These are phyloP conservation scores for Tragelaphus eurycerus DNA, from an alignment of 2,797 vertebrate genomes.

Conservation along the genomic window DNA sequence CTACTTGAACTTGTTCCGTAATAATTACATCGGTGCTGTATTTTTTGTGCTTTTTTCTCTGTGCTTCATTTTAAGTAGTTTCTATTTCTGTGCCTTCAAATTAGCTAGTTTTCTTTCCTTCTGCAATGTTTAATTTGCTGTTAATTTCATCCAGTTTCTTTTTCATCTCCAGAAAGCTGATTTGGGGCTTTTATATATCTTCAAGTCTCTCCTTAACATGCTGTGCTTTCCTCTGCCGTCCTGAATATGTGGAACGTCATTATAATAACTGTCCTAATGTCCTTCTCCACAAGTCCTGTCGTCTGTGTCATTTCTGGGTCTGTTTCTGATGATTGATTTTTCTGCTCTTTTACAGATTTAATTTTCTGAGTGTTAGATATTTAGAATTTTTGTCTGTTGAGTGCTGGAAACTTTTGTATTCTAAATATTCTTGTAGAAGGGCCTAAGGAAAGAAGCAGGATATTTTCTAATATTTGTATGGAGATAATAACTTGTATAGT, in stretches of 20 bases:
- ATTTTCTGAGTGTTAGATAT: background rate
- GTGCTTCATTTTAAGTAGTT: background rate
- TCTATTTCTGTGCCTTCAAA: background rate
- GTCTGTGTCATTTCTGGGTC: background rate
- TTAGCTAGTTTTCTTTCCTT: background rate
- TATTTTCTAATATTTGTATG: conserved; percentile 12
- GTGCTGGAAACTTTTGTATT: background rate
- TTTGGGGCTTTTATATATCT: background rate
- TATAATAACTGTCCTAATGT: background rate
- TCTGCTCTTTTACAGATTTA: background rate
- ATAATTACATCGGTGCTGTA: background rate
- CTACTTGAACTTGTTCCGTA: background rate
- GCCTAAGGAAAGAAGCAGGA: background rate
- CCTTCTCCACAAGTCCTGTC: background rate
- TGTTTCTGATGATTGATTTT: background rate
- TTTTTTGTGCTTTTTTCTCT: background rate
- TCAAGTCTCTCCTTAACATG: background rate
- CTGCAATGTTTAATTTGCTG: background rate
- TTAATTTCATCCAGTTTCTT: background rate
- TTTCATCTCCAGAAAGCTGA: background rate
- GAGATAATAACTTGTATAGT: background rate
- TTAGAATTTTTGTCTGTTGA: background rate
- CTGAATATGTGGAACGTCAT: background rate
- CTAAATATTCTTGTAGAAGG: background rate
- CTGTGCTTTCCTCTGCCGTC: background rate